Evolutionary conservation across 2,113 vertebrate genomes (phyloP).

Genomic region (Actenoides lindsayi): DNA sequence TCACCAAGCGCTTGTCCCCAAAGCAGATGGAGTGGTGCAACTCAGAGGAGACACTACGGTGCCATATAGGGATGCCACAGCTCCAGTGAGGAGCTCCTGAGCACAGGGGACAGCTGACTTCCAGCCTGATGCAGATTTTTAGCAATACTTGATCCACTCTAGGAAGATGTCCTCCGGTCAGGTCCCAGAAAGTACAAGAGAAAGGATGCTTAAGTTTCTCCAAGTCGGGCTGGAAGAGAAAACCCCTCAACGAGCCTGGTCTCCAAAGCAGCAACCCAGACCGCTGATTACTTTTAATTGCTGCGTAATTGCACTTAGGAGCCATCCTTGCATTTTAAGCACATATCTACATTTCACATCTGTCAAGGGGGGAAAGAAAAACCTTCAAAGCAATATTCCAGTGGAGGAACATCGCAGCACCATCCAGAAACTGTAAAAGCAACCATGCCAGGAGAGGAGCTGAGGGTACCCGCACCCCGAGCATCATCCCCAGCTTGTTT

Average conservation of each 20-base stretch:
- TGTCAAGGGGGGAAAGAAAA: not conserved
- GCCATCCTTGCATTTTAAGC: not conserved
- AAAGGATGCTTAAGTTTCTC: not conserved
- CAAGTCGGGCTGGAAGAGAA: not conserved
- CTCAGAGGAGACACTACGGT: not conserved
- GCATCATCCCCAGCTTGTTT: not conserved
- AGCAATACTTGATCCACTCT: not conserved
- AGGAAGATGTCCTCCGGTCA: not conserved
- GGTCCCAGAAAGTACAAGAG: not conserved
- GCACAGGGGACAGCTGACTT: not conserved
- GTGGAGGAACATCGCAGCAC: not conserved
- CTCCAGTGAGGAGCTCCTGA: not conserved
- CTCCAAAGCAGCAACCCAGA: not conserved
- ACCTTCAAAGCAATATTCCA: not conserved
- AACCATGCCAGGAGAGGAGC: rapidly evolving
- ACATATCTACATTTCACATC: not conserved
- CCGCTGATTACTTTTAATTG: not conserved
- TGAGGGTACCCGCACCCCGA: not conserved
- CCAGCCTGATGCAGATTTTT: not conserved
- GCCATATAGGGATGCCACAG: rapidly evolving
- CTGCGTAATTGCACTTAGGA: not conserved
- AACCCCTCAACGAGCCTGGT: not conserved
- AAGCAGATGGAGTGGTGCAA: not conserved
- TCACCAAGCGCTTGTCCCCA: not conserved
- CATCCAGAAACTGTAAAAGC: not conserved